Percentiles rank a stretch among this genome's conserved stretches.
These are phyloP conservation scores for Petrolisthes cinctipes DNA, from an alignment of 2,888 invertebrate genomes.

Conservation along the genomic window DNA sequence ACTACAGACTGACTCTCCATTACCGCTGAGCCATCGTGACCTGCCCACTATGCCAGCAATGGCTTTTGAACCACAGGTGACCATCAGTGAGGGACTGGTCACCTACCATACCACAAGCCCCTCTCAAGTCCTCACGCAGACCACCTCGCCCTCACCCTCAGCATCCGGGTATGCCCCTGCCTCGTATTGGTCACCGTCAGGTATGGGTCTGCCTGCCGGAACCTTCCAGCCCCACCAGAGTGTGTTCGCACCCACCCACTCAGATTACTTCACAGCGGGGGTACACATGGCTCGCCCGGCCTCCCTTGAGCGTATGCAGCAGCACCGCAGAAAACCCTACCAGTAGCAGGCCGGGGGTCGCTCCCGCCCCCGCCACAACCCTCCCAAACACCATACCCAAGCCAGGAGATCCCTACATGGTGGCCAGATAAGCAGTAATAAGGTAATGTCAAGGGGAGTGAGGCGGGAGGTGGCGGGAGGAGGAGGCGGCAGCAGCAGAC, in stretches of 20 bases:
- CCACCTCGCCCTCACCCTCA: constrained; percentile 56
- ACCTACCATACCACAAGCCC: constrained; percentile 63
- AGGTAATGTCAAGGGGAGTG: neutral
- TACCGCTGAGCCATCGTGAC: constrained; percentile 56
- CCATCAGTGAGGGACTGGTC: constrained; percentile 63
- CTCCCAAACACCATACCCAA: neutral
- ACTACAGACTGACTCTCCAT: constrained; percentile 59
- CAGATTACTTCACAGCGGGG: constrained; percentile 63
- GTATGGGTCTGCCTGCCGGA: constrained; percentile 57
- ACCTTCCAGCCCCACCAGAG: constrained; percentile 63
- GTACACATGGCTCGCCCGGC: constrained; percentile 63
- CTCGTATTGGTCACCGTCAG: constrained; percentile 61
- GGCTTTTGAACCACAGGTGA: constrained; percentile 63
- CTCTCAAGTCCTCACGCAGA: constrained; percentile 60
- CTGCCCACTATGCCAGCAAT: constrained; percentile 61
- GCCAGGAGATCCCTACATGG: no score
- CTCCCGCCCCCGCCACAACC: constrained; percentile 7
- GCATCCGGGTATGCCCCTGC: constrained; percentile 54
- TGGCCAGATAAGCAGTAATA: no score
- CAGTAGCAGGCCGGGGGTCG: constrained; percentile 40
- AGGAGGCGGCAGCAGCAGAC: neutral
- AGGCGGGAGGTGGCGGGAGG: neutral
- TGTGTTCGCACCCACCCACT: constrained; percentile 61
- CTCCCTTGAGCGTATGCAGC: constrained; percentile 63
- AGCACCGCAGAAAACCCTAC: constrained; percentile 63